Percentiles rank a stretch among this genome's conserved stretches.
Evolutionary conservation across 2,113 vertebrate genomes (phyloP).

Genomic region (Oenanthe oenanthe): DNA sequence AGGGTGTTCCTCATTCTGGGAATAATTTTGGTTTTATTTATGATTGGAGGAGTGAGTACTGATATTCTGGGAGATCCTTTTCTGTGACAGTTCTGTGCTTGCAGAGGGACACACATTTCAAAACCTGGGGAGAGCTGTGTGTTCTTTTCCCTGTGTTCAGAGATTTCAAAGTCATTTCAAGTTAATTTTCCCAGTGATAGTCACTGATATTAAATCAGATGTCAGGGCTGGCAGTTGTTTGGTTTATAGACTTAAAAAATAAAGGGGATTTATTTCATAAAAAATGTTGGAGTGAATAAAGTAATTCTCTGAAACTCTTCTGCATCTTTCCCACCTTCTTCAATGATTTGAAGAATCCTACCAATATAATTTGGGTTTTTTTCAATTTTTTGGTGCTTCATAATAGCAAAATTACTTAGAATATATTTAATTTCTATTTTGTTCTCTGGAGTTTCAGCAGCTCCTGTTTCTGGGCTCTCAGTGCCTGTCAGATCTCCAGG

Average conservation of each 20-base stretch:
- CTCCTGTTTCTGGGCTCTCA: background rate
- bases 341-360: fast-evolving
- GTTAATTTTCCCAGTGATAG: background rate
- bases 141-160: background rate
- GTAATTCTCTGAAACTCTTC: background rate
- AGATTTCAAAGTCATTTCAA: background rate
- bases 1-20: background rate
- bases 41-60: background rate
- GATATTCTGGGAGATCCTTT: fast-evolving
- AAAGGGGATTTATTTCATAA: background rate
- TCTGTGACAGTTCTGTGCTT: background rate
- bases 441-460: background rate
- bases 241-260: background rate
- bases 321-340: background rate
- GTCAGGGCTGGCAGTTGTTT: background rate
- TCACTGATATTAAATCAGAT: background rate
- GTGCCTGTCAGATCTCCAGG: background rate
- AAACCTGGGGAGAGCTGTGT: background rate
- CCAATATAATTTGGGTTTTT: background rate
- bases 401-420: background rate
- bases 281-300: background rate
- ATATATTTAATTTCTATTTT: fast-evolving
- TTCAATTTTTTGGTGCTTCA: background rate
- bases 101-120: fast-evolving
- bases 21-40: background rate